Percentiles rank a stretch among this genome's conserved stretches.
phyloP scores from a whole-genome alignment of 2,113 vertebrate species.

The Mobula hypostoma region DNA sequence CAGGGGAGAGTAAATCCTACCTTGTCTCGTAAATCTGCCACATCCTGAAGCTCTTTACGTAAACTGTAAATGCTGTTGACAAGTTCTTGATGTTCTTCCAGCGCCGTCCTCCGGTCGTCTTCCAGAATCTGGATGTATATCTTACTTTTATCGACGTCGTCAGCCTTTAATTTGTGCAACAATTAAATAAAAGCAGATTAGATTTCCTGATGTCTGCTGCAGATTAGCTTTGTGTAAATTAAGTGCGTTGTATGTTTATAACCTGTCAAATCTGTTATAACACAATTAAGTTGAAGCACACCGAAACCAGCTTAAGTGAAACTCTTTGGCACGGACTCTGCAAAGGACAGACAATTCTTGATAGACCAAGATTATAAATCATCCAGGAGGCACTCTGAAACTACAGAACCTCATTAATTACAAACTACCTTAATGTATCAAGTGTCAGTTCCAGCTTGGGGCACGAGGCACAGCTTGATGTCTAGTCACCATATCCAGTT shows the following conservation, averaged over 20 bases:
- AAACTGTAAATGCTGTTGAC: slow-evolving; percentile 61
- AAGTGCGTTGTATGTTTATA: neutral
- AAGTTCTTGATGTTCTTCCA: slow-evolving; percentile 59
- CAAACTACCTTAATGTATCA: too few relatives aligned
- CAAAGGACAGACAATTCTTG: too few relatives aligned
- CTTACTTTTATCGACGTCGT: slow-evolving; percentile 47
- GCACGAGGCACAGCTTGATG: neutral
- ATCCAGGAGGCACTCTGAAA: neutral
- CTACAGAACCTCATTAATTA: neutral
- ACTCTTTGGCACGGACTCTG: too few relatives aligned
- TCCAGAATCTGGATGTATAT: slow-evolving; percentile 51
- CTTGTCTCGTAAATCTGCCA: slow-evolving; percentile 60
- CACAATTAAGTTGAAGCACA: neutral
- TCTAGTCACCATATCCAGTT: neutral
- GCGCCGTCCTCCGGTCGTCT: slow-evolving; percentile 53
- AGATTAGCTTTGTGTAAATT: neutral
- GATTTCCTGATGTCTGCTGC: neutral
- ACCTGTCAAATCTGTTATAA: too few relatives aligned
- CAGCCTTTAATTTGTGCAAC: slow-evolving; percentile 44
- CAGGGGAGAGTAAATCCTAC: slow-evolving; percentile 44
- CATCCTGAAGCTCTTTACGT: slow-evolving; percentile 64
- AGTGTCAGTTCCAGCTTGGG: too few relatives aligned
- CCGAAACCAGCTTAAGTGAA: neutral
- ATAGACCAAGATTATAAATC: neutral
- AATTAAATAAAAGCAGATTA: neutral